Evolutionary conservation across 2,113 vertebrate species (phyloP), one percentile per base, ranked within the genome.

Genomic region (Aix galericulata): DNA sequence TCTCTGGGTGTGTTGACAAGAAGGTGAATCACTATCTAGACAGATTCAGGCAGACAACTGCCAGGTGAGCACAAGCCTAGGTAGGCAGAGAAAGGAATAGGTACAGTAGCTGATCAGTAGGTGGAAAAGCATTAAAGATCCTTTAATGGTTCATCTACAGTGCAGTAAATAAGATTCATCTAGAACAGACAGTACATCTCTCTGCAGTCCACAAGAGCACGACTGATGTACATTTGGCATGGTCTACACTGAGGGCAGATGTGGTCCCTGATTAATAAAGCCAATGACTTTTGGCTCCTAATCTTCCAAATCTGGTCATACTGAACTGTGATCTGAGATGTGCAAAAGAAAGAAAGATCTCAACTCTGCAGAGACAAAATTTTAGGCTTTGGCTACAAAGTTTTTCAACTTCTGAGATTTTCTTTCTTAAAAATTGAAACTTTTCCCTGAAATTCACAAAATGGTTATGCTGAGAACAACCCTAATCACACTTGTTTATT

Each of bases 71-170:
- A 13, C 86, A 53, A 7, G 80, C 50, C 74, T 46, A 89, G 78
- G 13, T 55, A 67, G 83, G 66, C 69, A 84, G 58, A 42, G 69
- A n/a, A 72, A 31, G 63, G 36, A 75, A 59, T 59, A 32, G 75
- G 56, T 36, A 20, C 46, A 34, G 48, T 74, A 60, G 27, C 94
- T 71, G 92, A 63, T 40, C 75, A 20, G 66, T 4, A 46, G 67
- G 74, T 72, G 77, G 40, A 46, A 69, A 55, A 80, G 53, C 72
- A 25, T 32, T 68, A 44, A 31, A 25, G 63, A 78, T 53, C 62
- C 75, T 93, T 82, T 83, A 82, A 72, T 31, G 71, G 73, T 55
- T 95, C 95, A 89, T 72, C 58, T 86, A 88, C 25, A 59, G 74
- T 8, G 82, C 87, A 71, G 21, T 77, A 73, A 83, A 83, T 44